phyloP scores from a whole-genome alignment of 2,797 vertebrate species.

The Xenopus petersii region DNA sequence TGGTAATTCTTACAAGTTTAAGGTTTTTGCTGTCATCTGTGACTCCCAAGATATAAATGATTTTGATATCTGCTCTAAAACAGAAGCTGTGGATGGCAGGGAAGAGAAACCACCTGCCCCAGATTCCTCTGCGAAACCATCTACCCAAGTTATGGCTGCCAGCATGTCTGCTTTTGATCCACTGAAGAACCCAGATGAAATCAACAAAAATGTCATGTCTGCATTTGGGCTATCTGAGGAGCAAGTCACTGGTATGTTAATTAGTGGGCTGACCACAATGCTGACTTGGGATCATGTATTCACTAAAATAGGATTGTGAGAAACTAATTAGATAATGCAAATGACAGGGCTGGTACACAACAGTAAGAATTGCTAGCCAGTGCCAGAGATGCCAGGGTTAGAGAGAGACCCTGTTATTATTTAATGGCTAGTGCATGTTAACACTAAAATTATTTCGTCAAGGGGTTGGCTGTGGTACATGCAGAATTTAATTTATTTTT shows the following conservation, averaged over 20 bases:
- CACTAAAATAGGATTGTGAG: too few species aligned
- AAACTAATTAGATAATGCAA: too few species aligned
- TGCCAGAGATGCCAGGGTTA: too few species aligned
- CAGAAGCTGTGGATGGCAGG: constrained; percentile 82
- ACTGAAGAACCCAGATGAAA: constrained; percentile 96
- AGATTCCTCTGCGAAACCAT: constrained; percentile 80
- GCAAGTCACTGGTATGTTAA: constrained; percentile 81
- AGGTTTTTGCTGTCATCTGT: neutral
- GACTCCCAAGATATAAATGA: too few species aligned
- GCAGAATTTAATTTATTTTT: neutral
- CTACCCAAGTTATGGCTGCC: constrained; percentile 91
- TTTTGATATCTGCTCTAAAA: constrained; percentile 15
- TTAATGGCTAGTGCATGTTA: too few species aligned
- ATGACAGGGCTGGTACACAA: too few species aligned
- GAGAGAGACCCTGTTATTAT: too few species aligned
- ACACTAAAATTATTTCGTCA: too few species aligned
- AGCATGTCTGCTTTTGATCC: constrained; percentile 99
- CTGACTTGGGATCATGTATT: too few species aligned
- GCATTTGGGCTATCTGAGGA: constrained; percentile 94
- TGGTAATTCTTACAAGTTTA: constrained; percentile 65
- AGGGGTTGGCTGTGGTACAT: neutral
- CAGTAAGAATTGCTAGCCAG: too few species aligned
- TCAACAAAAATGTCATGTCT: constrained; percentile 98
- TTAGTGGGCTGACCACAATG: neutral
- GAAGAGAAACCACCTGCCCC: constrained; percentile 83